Base-by-base conservation (phyloP, 1,140 invertebrate genomes). In the Maconellicoccus hirsutus region DNA sequence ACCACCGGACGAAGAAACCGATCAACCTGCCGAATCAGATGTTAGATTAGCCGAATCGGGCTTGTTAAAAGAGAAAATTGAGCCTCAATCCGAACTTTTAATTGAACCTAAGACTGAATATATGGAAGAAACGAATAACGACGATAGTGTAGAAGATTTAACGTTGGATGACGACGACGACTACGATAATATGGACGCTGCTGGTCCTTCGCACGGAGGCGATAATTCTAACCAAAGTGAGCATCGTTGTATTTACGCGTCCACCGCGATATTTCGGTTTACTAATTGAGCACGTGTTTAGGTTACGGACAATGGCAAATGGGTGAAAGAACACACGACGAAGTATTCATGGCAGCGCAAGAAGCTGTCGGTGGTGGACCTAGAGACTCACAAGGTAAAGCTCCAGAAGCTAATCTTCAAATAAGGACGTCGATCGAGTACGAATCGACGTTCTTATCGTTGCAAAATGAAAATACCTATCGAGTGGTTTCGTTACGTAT, bases 121-220 rank as follows among this genome's bases (percentile, higher is more conserved):
- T 80, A 80, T 86, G 74, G 87, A 90, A 75, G 87, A 89, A 73
- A 78, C 79, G 63, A 79, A 79, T 75, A 84, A 86, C 72, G 86
- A 90, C 75, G 89, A 90, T 77, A 87, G 86, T 77, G 88, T 91
- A 76, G 89, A 92, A 81, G 89, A 91, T 79, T 83, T 91, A 79
- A 90, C 89, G 73, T 80, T 91, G 72, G 89, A 91, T 78, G 89
- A 91, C 76, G 89, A 91, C 77, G 85, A 85, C 77, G 85, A 86
- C 77, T 83, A 84, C 80, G 85, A 86, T 69, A 71, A 74, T 33
- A 74, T 76, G 73, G 74, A 79, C 80, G 82, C 77, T 80, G 81
- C 74, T 78, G 78, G 75, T 81, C 82, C 73, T 78, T 82, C 76
- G 76, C 82, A 72, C 78, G 78, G 74, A 74, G 61, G 61, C 8